Conservation (phyloP, 2,888 invertebrate species). For the Protodeltote pygarga region DNA sequence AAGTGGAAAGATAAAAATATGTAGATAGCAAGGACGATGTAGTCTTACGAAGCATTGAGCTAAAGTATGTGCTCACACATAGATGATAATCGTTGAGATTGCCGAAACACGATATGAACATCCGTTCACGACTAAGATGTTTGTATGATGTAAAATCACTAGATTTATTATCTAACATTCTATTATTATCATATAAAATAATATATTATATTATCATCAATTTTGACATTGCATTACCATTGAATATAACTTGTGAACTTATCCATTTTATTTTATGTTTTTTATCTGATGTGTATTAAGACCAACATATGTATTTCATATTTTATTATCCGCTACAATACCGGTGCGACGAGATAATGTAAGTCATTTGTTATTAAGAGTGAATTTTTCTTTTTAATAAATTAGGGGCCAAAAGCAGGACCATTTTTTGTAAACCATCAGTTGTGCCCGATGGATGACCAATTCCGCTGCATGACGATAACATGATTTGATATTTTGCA, state of each 20-base stretch:
- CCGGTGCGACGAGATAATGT: constrained; percentile 84
- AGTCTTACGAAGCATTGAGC: constrained; percentile 28
- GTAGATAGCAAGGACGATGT: constrained; percentile 20
- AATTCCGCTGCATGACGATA: constrained; percentile 78
- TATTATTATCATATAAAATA: background rate
- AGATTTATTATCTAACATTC: too few species aligned
- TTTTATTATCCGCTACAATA: constrained; percentile 77
- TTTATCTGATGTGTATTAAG: constrained; percentile 38
- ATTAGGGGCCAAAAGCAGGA: constrained; percentile 67
- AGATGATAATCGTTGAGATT: constrained; percentile 38
- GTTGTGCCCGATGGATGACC: constrained; percentile 74
- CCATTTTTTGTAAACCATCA: constrained; percentile 69
- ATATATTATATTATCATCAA: constrained; percentile 4
- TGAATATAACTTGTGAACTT: constrained; percentile 23
- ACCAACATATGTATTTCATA: constrained; percentile 55
- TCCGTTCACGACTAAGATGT: constrained; percentile 7
- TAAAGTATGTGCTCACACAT: constrained; percentile 31
- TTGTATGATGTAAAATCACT: constrained; percentile 11
- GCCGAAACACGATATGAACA: constrained; percentile 30
- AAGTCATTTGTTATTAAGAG: constrained; percentile 80
- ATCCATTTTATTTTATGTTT: constrained; percentile 17
- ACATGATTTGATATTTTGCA: constrained; percentile 67
- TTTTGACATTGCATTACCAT: constrained; percentile 8
- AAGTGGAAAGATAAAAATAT: constrained; percentile 35
- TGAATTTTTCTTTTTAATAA: constrained; percentile 67